Evolutionary conservation across 2,888 invertebrate genomes (phyloP), one percentile per base, ranked within the genome.

Genomic region (Andrena bicolor): DNA sequence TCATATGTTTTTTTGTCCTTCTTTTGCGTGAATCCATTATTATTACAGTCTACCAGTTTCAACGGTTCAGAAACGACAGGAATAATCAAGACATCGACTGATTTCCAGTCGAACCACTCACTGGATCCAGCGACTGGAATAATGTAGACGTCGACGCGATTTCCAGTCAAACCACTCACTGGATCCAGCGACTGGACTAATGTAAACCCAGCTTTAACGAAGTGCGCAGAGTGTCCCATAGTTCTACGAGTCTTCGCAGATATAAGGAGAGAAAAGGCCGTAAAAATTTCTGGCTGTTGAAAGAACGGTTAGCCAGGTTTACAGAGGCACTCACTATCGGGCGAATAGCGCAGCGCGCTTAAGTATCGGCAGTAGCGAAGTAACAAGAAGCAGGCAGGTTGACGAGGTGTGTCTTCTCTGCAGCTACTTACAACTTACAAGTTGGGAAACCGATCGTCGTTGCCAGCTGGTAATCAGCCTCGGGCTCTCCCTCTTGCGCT

Each of bases 401-500:
- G 88, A 88, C 86, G 86, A 88, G 87, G 71, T 80, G 71, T 80
- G 71, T 66, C 66, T 70, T 64, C 65, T 51, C 65, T 66, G 66
- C 61, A 61, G 73, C 80, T 78, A 71, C 73, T 83, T 81, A 0
- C 41, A 16, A 41, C 41, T 41, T 41, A 16, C 41, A 41, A 41
- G 41, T 41, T 41, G 41, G 78, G 75, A 77, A 87, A 87, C 88
- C 89, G 90, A 91, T 90, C 90, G 86, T 88, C 89, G 86, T 84
- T 61, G 75, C 76, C 68, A 86, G 86, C 86, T 83, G 88, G 88
- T 90, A 90, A 92, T 90, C 92, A 89, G 90, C 90, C 84, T 85
- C 87, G 85, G 88, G 86, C 83, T 87, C 76, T 76, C 63, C 48
- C n/a, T 2, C 53, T 41, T 63, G 20, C 23, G 63, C 6, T 77